Percentiles rank a stretch among this genome's conserved stretches.
Evolutionary conservation across 2,113 vertebrate genomes (phyloP).

Genomic region (Hippopotamus amphibius): DNA sequence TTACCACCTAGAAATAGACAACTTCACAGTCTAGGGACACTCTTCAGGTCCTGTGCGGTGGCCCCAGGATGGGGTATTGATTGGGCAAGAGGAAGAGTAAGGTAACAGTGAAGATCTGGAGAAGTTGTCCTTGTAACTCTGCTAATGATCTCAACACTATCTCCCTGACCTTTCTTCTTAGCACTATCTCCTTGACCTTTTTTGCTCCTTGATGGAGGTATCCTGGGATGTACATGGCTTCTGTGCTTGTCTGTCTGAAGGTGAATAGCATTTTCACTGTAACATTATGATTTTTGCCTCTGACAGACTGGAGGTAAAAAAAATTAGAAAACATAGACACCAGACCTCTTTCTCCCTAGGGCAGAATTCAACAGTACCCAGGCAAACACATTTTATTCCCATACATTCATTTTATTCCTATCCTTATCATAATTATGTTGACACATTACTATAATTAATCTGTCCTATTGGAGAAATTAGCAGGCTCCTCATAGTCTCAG

Average conservation of each 20-base stretch:
- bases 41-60: background rate
- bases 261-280: background rate
- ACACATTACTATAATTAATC: slow-evolving; percentile 42
- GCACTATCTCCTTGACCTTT: background rate
- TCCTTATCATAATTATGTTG: background rate
- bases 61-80: background rate
- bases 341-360: background rate
- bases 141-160: background rate
- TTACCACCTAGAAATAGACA: background rate
- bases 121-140: background rate
- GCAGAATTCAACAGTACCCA: background rate
- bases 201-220: background rate
- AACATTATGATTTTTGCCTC: background rate
- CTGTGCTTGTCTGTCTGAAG: background rate
- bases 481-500: background rate
- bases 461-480: background rate
- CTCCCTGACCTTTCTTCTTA: background rate
- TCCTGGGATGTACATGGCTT: background rate
- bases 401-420: background rate
- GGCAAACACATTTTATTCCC: slow-evolving; percentile 22
- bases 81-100: background rate
- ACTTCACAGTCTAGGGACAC: fast-evolving
- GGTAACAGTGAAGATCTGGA: background rate
- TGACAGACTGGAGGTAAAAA: background rate
- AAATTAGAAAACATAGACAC: slow-evolving; percentile 27